phyloP scores from a whole-genome alignment of 35 echinoderm and acorn worm genomes.

The Ophiothrix spiculata region DNA sequence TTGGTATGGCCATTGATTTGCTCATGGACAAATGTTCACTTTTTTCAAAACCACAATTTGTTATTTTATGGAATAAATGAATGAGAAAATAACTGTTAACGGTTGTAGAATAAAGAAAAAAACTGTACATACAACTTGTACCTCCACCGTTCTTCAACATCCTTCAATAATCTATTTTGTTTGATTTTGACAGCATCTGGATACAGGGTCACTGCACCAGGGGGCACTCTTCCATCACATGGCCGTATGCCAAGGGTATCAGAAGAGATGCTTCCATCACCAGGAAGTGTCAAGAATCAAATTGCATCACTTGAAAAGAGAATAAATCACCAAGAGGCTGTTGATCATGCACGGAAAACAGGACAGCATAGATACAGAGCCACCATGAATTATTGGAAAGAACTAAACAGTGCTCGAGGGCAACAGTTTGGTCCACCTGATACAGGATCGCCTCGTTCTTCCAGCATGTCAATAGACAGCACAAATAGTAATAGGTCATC shows the following conservation, averaged over 20 bases:
- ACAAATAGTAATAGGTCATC: constrained; percentile 18
- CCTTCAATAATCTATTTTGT: background rate
- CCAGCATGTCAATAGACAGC: background rate
- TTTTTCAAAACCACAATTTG: too few species aligned
- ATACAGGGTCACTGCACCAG: constrained; percentile 17
- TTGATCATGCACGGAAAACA: background rate
- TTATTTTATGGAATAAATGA: too few species aligned
- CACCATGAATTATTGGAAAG: constrained; percentile 75
- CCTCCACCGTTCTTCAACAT: background rate
- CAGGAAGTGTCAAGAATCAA: constrained; percentile 51
- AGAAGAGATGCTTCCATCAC: constrained; percentile 33
- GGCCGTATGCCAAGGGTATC: constrained; percentile 27
- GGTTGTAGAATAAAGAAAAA: background rate
- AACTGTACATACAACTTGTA: too few species aligned
- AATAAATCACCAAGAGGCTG: constrained; percentile 27
- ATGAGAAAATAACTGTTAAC: background rate
- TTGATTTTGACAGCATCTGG: constrained; percentile 10
- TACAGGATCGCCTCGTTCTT: background rate
- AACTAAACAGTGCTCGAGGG: constrained; percentile 22
- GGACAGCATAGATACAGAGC: constrained; percentile 61
- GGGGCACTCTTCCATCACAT: constrained; percentile 16
- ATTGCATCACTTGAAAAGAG: constrained; percentile 71
- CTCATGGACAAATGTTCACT: too few species aligned
- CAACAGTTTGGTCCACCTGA: background rate
- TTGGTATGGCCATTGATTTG: too few species aligned